phyloP scores from a whole-genome alignment of 2,797 vertebrate species.

The Antrozous pallidus region DNA sequence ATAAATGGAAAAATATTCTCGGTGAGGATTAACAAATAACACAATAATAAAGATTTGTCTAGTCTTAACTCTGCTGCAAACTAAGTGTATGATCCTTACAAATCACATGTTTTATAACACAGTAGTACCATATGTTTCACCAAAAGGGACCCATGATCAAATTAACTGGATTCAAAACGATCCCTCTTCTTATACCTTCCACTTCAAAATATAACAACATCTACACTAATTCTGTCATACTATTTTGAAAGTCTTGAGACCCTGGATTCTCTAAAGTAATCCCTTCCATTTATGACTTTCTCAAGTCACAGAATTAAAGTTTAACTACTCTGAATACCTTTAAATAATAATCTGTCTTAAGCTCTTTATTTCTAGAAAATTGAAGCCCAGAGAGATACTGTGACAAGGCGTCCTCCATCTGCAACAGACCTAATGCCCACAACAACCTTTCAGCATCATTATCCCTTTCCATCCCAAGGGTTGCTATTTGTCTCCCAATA shows the following conservation, averaged over 20 bases:
- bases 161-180: constrained; percentile 16
- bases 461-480: neutral
- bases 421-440: neutral
- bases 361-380: constrained; percentile 1
- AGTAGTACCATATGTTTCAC: neutral
- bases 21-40: too few relatives aligned
- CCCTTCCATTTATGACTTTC: neutral
- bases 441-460: neutral
- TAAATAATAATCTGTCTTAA: constrained; percentile 5
- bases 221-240: neutral
- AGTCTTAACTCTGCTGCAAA: neutral
- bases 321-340: neutral
- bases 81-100: neutral
- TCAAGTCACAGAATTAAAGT: neutral
- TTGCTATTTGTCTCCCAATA: neutral
- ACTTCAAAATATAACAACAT: neutral
- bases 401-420: neutral
- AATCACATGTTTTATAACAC: neutral
- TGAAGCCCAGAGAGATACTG: neutral
- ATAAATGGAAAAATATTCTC: too few relatives aligned
- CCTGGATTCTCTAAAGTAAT: neutral
- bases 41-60: neutral
- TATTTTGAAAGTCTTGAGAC: constrained; percentile 9
- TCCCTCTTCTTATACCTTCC: neutral
- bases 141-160: neutral